These are phyloP conservation scores for Drosophila bocqueti DNA, from an alignment of 1,140 invertebrate genomes.

Conservation along the genomic window DNA sequence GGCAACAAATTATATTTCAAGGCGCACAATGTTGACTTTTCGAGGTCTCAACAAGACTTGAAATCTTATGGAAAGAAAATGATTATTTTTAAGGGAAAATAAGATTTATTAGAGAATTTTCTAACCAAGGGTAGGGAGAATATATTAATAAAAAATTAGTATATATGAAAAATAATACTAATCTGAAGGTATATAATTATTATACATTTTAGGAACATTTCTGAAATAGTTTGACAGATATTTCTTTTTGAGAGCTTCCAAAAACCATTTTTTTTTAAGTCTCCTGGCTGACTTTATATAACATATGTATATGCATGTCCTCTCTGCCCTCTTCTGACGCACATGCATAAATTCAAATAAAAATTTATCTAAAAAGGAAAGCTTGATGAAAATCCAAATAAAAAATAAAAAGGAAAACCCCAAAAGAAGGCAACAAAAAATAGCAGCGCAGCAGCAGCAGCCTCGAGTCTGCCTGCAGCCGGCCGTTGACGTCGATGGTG, in stretches of 20 bases:
- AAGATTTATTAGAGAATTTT: background rate
- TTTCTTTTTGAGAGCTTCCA: background rate
- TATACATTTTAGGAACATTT: background rate
- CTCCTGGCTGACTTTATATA: background rate
- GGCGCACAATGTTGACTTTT: constrained; percentile 15
- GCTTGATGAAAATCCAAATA: constrained; percentile 8
- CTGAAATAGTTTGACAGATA: background rate
- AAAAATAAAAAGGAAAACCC: constrained; percentile 11
- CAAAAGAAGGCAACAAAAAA: constrained; percentile 50
- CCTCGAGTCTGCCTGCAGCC: constrained; percentile 60
- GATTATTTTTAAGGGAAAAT: background rate
- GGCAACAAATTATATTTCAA: constrained; percentile 10
- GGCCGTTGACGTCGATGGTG: constrained; percentile 58
- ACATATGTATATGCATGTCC: constrained; percentile 1
- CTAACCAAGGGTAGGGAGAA: accelerated
- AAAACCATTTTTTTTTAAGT: background rate
- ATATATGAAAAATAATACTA: background rate
- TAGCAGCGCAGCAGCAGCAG: constrained; percentile 13
- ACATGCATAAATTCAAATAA: constrained; percentile 73
- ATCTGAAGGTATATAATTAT: background rate
- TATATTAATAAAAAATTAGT: too few relatives aligned
- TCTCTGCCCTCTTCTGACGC: constrained; percentile 28
- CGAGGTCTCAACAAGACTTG: background rate
- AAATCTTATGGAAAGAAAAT: background rate
- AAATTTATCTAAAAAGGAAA: constrained; percentile 63